A percentile compares a stretch with the other conserved stretches of the same genome.
Evolutionary conservation across 2,797 vertebrate genomes (phyloP).

Genomic region (Monodelphis domestica): DNA sequence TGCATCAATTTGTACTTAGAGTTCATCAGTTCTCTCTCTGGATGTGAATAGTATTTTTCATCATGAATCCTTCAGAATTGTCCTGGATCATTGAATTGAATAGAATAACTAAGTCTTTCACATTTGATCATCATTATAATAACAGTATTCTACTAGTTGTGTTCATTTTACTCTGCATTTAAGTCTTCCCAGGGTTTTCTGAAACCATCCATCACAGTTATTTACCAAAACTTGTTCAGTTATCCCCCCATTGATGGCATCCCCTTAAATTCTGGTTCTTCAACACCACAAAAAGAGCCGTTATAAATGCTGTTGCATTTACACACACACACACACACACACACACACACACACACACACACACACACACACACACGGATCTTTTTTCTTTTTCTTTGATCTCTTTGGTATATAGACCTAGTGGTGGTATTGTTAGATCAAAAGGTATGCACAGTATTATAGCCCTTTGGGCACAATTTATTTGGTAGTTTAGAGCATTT

Average conservation of each 20-base stretch:
- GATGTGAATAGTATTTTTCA: neutral
- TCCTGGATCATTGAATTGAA: neutral
- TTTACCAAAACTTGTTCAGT: neutral
- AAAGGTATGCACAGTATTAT: neutral
- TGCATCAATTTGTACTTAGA: too few relatives aligned
- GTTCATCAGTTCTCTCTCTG: neutral
- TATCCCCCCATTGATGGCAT: neutral
- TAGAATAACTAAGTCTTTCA: neutral
- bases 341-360: too few relatives aligned
- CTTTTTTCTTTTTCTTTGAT: neutral
- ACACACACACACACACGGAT: too few relatives aligned
- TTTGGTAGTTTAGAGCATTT: neutral
- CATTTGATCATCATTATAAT: neutral
- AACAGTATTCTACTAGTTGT: neutral
- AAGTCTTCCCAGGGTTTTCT: neutral
- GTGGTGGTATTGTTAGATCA: neutral
- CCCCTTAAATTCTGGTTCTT: neutral
- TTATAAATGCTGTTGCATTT: neutral
- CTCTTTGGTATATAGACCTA: neutral
- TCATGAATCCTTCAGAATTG: neutral
- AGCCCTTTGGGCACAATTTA: neutral
- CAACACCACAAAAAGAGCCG: neutral
- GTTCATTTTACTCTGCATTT: neutral
- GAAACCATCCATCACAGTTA: neutral
- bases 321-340: too few relatives aligned